Evolutionary conservation across 2,797 vertebrate species (phyloP), one percentile per base, ranked within the genome.

Genomic region (Apogon hyalosoma): DNA sequence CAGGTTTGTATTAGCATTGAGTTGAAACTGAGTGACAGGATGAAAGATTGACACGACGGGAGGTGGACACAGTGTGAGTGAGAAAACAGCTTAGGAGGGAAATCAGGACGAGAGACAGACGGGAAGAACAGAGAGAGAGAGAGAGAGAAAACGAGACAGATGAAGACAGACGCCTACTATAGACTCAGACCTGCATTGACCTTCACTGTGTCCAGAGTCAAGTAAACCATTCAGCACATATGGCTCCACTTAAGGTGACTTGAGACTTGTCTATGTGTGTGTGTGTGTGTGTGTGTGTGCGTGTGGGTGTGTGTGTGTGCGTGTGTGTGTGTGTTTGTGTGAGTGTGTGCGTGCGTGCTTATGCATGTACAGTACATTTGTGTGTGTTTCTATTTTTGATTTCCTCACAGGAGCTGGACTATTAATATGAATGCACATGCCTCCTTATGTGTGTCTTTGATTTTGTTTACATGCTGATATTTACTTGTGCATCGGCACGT

Each of bases 191-290:
- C 46, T 59, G 7, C 59, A 21, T 53, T 85, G 90, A 92, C 89
- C 89, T 89, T 88, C 85, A 86, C 47, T 86, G 43, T 60, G 58
- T 69, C 42, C 77, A 66, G 60, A 79, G 73, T 78, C 53, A 52
- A 31, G 12, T 55, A 50, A 16, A 67, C 72, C 73, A 69, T 77
- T 70, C 73, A 65, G 65, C 73, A 57, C 87, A 85, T 79, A 84
- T 84, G 81, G 77, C 63, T 73, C 41, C 24, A 39, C 43, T 77
- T 82, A 86, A 84, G 73, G 79, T 76, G 68, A 36, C 33, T 36
- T 9, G 33, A 36, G 41, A 42, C 41, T 42, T 15, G 41, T n/a
- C 40, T 41, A 10, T 41, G 28, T 31, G 28, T 31, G 28, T 31
- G 28, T 31, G 28, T 31, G 28, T 31, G 28, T 31, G 28, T 31